These are phyloP conservation scores for Neolamprologus sp. DNA, from an alignment of 2,113 vertebrate genomes.

Conservation along the genomic window DNA sequence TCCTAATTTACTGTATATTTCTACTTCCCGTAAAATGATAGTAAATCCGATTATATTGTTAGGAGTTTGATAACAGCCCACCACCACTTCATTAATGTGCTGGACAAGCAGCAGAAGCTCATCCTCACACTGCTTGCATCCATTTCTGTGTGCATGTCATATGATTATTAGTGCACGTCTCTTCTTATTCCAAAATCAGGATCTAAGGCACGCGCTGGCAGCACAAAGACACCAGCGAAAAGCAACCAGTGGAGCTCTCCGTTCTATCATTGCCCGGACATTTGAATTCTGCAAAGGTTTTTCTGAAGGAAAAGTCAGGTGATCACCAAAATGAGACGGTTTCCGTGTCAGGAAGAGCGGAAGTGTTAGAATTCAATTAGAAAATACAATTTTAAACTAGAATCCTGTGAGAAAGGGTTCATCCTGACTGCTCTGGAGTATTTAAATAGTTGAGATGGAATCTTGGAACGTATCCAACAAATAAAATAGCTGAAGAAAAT, in stretches of 20 bases:
- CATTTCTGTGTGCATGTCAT: background rate
- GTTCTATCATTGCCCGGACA: background rate
- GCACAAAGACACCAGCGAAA: background rate
- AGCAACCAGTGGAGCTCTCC: background rate
- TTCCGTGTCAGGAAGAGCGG: background rate
- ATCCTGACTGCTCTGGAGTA: background rate
- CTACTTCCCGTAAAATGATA: background rate
- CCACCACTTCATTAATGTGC: slow-evolving; percentile 14
- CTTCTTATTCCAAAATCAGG: background rate
- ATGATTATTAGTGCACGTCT: background rate
- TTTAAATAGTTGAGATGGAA: background rate
- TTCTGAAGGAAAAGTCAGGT: background rate
- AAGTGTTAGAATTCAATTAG: background rate
- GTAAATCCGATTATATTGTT: slow-evolving; percentile 12
- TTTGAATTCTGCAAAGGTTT: background rate
- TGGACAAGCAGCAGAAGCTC: background rate
- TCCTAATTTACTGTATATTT: slow-evolving; percentile 5
- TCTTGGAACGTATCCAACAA: background rate
- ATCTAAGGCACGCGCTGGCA: background rate
- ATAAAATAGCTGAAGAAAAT: slow-evolving; percentile 12
- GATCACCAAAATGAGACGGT: background rate
- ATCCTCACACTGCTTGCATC: background rate
- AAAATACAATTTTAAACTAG: background rate
- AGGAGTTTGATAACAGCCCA: slow-evolving; percentile 21
- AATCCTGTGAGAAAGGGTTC: background rate